These are phyloP conservation scores for Pachliopta kotzebuea DNA, from an alignment of 2,888 invertebrate genomes.

Conservation along the genomic window DNA sequence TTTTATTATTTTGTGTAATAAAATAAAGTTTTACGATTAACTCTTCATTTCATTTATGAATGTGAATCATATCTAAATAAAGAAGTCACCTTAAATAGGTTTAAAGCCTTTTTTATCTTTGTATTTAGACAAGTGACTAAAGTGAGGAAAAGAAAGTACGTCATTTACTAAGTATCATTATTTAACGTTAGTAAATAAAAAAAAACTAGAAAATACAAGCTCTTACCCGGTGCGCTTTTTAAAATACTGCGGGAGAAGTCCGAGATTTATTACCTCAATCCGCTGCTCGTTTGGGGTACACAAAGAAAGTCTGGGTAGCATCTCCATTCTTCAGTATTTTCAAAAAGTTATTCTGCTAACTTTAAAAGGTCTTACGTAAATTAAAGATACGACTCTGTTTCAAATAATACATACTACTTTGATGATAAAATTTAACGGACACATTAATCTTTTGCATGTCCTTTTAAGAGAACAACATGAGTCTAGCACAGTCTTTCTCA, in stretches of 20 bases:
- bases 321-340: constrained; percentile 24
- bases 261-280: constrained; percentile 28
- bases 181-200: neutral
- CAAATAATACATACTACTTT: neutral
- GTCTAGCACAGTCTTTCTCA: too few relatives aligned
- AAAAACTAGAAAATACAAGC: constrained; percentile 9
- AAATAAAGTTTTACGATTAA: too few relatives aligned
- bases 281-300: constrained; percentile 26
- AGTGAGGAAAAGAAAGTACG: too few relatives aligned
- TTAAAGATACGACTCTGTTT: neutral
- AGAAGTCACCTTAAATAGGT: too few relatives aligned
- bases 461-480: too few relatives aligned
- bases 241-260: constrained; percentile 18
- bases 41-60: too few relatives aligned
- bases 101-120: too few relatives aligned
- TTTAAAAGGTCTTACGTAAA: constrained; percentile 10
- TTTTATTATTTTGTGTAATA: too few relatives aligned
- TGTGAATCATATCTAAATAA: too few relatives aligned
- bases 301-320: constrained; percentile 27
- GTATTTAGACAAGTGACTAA: too few relatives aligned
- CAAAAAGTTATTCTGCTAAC: constrained; percentile 16
- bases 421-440: neutral
- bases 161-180: constrained; percentile 1
- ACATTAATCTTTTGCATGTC: too few relatives aligned
- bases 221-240: constrained; percentile 14